Base-by-base conservation (phyloP, 2,888 invertebrate species). In the Hoplodrina ambigua region DNA sequence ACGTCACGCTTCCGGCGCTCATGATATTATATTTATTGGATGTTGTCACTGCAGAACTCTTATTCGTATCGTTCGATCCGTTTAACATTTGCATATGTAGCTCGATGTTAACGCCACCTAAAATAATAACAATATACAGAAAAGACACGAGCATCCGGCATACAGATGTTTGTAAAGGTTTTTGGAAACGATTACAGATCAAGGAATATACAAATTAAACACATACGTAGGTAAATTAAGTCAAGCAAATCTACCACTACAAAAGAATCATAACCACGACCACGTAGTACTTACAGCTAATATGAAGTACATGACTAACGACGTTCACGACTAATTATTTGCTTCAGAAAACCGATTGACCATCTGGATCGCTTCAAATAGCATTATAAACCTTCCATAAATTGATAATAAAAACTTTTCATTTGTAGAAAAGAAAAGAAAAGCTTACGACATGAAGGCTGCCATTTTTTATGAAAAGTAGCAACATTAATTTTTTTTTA, bases 371-470 rank as follows among this genome's bases (percentile, higher is more conserved):
- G 80, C 86, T 87, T 84, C 87, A 82, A 91, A 89, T 89, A 85
- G 85, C 94, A 92, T 93, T 89, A 92, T 92, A 91, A 90, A 91
- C 89, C 89, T 80, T 87, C 88, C 88, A 82, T 90, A 89, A 88
- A 93, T 86, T 86, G 85, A 82, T 89, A 90, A 80, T 91, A 92
- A 88, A 92, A 93, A 93, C 93, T 93, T 94, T 94, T 94, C 92
- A 90, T 88, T 83, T 84, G 84, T 80, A 88, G 84, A 88, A 90
- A 89, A 90, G 92, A 94, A 93, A 94, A 93, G 93, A 94, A 94
- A 94, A 94, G 94, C 95, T 94, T 95, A 95, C 94, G 95, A 95
- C 94, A 94, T 94, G 88, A 88, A 94, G 94, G 94, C 95, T 95
- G 95, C 95, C 95, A 96, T 96, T 94, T 95, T 93, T 93, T 88